Evolutionary conservation across 2,797 vertebrate species (phyloP), one percentile per base, ranked within the genome.

Genomic region (Steatocranus sp.): DNA sequence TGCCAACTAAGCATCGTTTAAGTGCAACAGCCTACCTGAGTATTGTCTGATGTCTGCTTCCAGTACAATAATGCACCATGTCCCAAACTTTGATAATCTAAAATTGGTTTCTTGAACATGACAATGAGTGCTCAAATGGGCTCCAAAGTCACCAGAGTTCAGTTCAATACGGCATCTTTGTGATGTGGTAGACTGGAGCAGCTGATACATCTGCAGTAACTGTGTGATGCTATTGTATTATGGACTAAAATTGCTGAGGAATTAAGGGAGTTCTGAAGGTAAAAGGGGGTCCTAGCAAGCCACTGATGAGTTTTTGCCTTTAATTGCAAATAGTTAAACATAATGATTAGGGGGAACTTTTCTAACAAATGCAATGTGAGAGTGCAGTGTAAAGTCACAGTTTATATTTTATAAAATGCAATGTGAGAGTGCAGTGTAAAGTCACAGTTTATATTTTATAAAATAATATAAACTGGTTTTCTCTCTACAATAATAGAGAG

Each of bases 31-130:
- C 61, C 61, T 41, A 66, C 34, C 61, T 3, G 12, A 41, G 12
- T 23, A 41, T 41, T 66, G 5, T 66, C 90, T 93, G 87, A 92
- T 90, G 87, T 84, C 84, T 89, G 87, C 89, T 90, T 87, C 78
- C 86, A 93, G 87, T 82, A 91, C 70, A 79, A 87, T 82, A 84
- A 87, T 3, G 34, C 36, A 2, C n/a, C 85, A 80, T 74, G 73
- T 82, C 79, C 86, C 10, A 78, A 80, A 90, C 20, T 23, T 38
- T 41, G n/a, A 23, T 41, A 23, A 23, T 66, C 34, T 66, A 4
- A 41, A 66, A 66, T 15, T 66, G 61, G 61, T 66, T 66, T 10
- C 61, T 23, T 66, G 12, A 66, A 41, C 34, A 66, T 66, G 61
- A 41, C 34, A 41, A 6, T 23, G 61, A 15, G 34, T 41, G 36